Base-by-base conservation (phyloP, 2,888 invertebrate species). In the Microdon myrmicae region DNA sequence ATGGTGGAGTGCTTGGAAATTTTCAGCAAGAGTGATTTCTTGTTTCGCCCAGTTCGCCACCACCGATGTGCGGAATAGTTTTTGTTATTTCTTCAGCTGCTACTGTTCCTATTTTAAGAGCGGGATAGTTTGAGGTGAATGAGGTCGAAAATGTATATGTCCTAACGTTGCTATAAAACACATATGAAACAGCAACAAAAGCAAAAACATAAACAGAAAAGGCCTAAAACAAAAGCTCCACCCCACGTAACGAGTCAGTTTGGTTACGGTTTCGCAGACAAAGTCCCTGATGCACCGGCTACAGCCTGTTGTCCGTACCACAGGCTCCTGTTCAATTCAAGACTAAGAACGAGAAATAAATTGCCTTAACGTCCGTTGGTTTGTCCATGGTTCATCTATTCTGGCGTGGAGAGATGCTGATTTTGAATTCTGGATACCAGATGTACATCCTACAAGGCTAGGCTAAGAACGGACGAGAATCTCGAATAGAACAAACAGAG, bases 321-420 rank as follows among this genome's bases (percentile, higher is more conserved):
- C 29, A 60, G 49, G 43, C 49, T 56, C 44, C 38, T 49, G 61
- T 61, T 49, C 49, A 49, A 56, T 56, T 56, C 61, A 61, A 61
- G 58, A 58, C 51, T 44, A 64, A 64, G 64, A 58, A 64, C 56
- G 64, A 64, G 64, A 64, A 64, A 64, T 58, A 64, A 64, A 64
- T 64, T 64, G 58, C 51, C 51, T 64, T 64, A 64, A 58, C 58
- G 64, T 58, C 51, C 58, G 58, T 58, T 51, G 58, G 51, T 64
- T 64, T 55, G 64, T 51, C 64, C 64, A 64, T 51, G 64, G 56
- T 56, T 61, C 61, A 56, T 61, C 61, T 61, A 56, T 49, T 49
- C 49, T 16, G 31, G 31, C 43, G 44, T 29, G 26, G 39, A 16
- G 48, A 44, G 61, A 56, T 56, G 61, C 39, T 61, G 61, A 55